Evolutionary conservation across 2,888 invertebrate genomes (phyloP), one percentile per base, ranked within the genome.

Genomic region (Apodemia duryi): DNA sequence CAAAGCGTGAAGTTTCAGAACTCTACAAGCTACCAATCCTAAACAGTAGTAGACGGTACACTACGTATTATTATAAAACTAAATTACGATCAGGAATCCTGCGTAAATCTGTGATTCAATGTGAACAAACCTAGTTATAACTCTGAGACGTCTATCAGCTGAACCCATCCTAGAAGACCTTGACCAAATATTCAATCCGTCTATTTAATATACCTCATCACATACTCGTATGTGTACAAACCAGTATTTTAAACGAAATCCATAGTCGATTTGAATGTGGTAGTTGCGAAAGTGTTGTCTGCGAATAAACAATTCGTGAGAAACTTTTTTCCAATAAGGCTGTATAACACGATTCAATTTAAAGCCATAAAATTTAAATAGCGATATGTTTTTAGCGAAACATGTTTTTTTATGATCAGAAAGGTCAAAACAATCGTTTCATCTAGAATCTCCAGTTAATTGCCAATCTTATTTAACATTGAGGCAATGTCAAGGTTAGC

Each of bases 231-330:
- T 51, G 21, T 7, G 21, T 29, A 54, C 13, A 11, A 57, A 57
- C 57, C 32, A 35, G 57, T 57, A 57, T 57, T 57, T 32, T 13
- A 57, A 13, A 57, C 57, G 54, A 54, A 54, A 29, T 29, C 10
- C n/a, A 57, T 32, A 57, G 32, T n/a, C 57, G 7, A 57, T 57
- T 57, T 29, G 29, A 57, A 6, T 11, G 57, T 60, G 13, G 35
- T 32, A 60, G 57, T 60, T 60, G 57, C 57, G 57, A 60, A 60
- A 60, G 57, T 35, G 10, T 29, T 60, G 29, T 54, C 54, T 57
- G 13, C 32, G 13, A 32, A 57, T 57, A 57, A 32, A 32, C 46
- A 29, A 57, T 57, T 9, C 29, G 57, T 57, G 57, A 57, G 57
- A 57, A 57, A 57, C 32, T 57, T 57, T 57, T 57, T 57, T 57